A percentile compares a stretch with the other conserved stretches of the same genome.
These are phyloP conservation scores for Tiliacea citrago DNA, from an alignment of 2,888 invertebrate genomes.

Conservation along the genomic window DNA sequence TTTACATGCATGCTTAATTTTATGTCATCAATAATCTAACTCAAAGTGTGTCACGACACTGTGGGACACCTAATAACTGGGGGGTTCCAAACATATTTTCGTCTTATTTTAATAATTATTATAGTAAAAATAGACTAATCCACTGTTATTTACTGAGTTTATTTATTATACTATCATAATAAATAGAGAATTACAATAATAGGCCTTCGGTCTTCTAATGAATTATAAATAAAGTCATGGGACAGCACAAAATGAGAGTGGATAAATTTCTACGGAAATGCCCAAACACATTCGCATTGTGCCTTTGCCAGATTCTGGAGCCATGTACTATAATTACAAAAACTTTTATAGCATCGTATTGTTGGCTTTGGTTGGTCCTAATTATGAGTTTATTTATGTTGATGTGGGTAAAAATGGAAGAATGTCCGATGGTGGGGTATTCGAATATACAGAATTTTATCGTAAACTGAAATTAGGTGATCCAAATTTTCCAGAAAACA, in stretches of 20 bases:
- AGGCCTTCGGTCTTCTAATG: neutral
- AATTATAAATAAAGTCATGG: neutral
- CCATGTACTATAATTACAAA: no score
- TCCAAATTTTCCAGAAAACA: no score
- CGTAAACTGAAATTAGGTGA: no score
- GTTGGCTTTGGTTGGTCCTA: no score
- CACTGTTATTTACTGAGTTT: constrained; percentile 12
- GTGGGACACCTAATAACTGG: constrained; percentile 1
- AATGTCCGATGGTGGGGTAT: no score
- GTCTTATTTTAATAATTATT: constrained; percentile 10
- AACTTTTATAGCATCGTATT: no score
- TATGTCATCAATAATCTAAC: constrained; percentile 1
- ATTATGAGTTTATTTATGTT: no score
- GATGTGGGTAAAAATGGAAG: no score
- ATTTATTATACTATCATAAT: constrained; percentile 7
- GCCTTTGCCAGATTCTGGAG: no score
- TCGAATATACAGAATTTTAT: no score
- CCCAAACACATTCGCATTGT: neutral
- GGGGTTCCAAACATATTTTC: constrained; percentile 7
- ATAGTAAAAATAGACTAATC: constrained; percentile 3
- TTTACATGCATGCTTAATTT: neutral
- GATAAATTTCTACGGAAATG: constrained; percentile 1
- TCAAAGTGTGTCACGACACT: neutral
- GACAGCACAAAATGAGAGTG: constrained; percentile 3
- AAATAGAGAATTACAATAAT: neutral